A percentile compares a stretch with the other conserved stretches of the same genome.
Conservation (phyloP, 2,113 vertebrate species). For the Neoarius graeffei region DNA sequence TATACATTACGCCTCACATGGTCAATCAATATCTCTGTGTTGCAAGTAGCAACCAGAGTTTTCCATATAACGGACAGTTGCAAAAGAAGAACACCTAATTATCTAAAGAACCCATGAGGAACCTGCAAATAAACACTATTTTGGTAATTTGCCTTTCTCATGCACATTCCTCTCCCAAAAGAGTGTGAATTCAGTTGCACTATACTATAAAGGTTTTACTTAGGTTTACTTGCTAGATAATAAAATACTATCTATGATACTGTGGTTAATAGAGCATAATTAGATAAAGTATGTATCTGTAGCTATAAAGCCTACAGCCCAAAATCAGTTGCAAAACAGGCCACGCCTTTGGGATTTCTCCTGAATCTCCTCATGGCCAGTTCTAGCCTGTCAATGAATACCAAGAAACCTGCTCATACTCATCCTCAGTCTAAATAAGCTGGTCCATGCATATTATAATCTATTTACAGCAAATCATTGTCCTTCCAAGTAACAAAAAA, state of each 20-base stretch:
- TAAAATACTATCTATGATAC: not conserved
- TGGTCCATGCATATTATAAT: not conserved
- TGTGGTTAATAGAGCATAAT: not conserved
- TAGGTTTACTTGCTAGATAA: not conserved
- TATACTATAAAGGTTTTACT: not conserved
- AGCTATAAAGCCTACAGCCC: not conserved
- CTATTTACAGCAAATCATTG: not conserved
- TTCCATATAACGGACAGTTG: too few relatives aligned
- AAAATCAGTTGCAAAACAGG: not conserved
- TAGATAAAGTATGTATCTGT: too few relatives aligned
- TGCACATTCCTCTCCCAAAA: too few relatives aligned
- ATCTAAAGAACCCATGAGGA: too few relatives aligned
- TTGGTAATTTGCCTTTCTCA: too few relatives aligned
- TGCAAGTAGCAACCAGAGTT: not conserved
- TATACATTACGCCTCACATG: not conserved
- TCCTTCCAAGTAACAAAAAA: not conserved
- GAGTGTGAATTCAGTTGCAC: not conserved
- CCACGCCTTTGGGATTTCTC: not conserved
- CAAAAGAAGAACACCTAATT: too few relatives aligned
- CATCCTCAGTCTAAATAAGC: not conserved
- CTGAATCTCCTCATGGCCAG: not conserved
- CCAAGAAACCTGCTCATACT: not conserved
- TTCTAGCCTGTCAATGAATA: not conserved
- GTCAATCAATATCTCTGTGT: not conserved
- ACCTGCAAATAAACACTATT: too few relatives aligned